These are phyloP conservation scores for Morone saxatilis DNA, from an alignment of 2,113 vertebrate species.

Conservation along the genomic window DNA sequence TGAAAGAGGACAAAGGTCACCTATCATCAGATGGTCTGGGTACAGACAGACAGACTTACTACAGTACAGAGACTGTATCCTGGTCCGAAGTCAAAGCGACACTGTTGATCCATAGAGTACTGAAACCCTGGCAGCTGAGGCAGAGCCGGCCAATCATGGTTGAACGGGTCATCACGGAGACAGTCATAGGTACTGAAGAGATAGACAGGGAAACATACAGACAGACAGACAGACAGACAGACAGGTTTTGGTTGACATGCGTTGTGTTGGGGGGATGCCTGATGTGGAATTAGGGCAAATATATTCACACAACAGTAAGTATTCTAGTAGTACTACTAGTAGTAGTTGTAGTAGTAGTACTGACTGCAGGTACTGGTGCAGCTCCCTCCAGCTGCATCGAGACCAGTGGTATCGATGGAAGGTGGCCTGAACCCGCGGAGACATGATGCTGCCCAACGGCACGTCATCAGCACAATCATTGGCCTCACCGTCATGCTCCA, in stretches of 20 bases:
- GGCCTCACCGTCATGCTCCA: constrained; percentile 96
- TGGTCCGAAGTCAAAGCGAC: constrained; percentile 94
- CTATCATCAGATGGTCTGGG: background rate
- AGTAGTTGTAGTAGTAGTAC: constrained; percentile 1
- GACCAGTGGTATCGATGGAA: constrained; percentile 99
- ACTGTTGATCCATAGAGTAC: constrained; percentile 98
- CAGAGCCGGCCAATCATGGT: constrained; percentile 92
- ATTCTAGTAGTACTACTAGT: background rate
- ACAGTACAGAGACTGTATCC: constrained; percentile 96
- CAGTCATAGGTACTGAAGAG: constrained; percentile 93
- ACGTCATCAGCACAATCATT: constrained; percentile 95
- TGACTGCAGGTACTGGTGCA: constrained; percentile 92
- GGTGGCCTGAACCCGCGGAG: constrained; percentile 93
- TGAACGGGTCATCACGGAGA: constrained; percentile 95
- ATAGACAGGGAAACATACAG: constrained; percentile 11
- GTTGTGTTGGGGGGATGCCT: background rate
- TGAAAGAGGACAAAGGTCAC: background rate
- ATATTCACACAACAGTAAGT: background rate
- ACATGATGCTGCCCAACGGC: constrained; percentile 97
- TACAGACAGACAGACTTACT: constrained; percentile 73
- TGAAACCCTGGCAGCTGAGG: constrained; percentile 94
- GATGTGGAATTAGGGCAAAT: background rate
- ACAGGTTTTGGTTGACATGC: too few species aligned
- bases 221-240: constrained; percentile 1
- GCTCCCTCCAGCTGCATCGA: constrained; percentile 95